Conservation (phyloP, 2,113 vertebrate genomes). For the Archilochus colubris region DNA sequence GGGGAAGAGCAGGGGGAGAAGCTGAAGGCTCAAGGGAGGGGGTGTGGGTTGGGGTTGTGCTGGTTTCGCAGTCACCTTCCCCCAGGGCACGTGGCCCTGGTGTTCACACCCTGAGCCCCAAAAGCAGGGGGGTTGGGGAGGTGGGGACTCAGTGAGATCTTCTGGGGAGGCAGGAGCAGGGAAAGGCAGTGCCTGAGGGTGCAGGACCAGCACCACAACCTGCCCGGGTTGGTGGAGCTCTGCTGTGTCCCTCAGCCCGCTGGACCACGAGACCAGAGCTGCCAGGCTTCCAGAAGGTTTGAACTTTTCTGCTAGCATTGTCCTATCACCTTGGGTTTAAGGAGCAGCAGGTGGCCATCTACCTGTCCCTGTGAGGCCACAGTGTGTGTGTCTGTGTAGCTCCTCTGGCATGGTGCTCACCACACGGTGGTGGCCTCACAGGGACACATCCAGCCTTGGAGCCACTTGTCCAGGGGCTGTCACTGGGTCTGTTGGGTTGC, state of each 20-base stretch:
- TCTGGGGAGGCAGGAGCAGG: fast-evolving
- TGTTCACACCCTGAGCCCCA: neutral
- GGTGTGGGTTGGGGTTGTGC: neutral
- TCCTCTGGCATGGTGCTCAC: neutral
- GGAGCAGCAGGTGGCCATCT: neutral
- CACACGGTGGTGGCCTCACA: fast-evolving
- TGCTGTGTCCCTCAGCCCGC: neutral
- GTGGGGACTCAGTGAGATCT: neutral
- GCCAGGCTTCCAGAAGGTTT: neutral
- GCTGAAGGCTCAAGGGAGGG: neutral
- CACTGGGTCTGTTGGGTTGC: neutral
- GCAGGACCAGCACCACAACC: fast-evolving
- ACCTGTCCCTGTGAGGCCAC: neutral
- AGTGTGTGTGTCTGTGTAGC: fast-evolving
- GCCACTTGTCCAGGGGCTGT: neutral
- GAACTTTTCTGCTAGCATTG: neutral
- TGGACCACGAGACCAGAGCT: neutral
- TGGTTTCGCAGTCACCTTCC: neutral
- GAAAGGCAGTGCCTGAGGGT: neutral
- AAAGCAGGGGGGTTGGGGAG: neutral
- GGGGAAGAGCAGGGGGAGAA: neutral
- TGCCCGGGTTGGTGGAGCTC: neutral
- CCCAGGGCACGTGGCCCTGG: fast-evolving
- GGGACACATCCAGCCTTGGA: neutral
- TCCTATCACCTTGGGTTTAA: neutral